These are phyloP conservation scores for Tetrao urogallus DNA, from an alignment of 2,113 vertebrate genomes.

Conservation along the genomic window DNA sequence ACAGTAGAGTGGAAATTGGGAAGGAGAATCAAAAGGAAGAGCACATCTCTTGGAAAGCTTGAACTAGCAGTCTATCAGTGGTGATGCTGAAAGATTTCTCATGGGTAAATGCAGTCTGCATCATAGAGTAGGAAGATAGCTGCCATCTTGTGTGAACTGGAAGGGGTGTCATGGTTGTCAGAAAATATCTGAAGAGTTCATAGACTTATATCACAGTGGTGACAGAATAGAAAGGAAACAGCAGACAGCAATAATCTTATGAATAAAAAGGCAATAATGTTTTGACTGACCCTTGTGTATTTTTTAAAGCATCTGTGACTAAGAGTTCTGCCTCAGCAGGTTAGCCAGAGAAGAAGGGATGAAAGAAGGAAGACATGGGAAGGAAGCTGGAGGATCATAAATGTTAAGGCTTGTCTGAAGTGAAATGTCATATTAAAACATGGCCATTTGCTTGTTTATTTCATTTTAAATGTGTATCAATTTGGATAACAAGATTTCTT, in stretches of 20 bases:
- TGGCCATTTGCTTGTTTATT: not conserved
- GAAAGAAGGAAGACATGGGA: not conserved
- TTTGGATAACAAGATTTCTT: not conserved
- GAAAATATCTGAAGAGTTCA: not conserved
- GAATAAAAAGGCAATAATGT: not conserved
- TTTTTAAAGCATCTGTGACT: not conserved
- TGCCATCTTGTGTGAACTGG: not conserved
- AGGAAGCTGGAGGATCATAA: not conserved
- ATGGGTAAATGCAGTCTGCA: not conserved
- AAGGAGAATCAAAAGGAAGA: not conserved
- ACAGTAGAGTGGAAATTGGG: not conserved
- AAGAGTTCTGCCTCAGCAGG: not conserved
- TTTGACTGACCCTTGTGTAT: not conserved
- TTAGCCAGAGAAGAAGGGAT: not conserved
- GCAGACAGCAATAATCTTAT: not conserved
- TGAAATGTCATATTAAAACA: not conserved
- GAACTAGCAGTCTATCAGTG: fast-evolving
- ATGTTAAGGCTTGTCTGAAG: not conserved
- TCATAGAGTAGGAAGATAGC: not conserved
- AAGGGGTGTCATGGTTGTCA: not conserved
- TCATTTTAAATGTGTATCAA: not conserved
- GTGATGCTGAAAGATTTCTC: not conserved
- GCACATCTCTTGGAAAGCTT: not conserved
- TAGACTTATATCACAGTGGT: not conserved
- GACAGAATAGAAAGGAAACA: not conserved